Percentiles rank a stretch among this genome's conserved stretches.
Evolutionary conservation across 2,797 vertebrate species (phyloP).

Genomic region (Enteromius afrohamiltoni): DNA sequence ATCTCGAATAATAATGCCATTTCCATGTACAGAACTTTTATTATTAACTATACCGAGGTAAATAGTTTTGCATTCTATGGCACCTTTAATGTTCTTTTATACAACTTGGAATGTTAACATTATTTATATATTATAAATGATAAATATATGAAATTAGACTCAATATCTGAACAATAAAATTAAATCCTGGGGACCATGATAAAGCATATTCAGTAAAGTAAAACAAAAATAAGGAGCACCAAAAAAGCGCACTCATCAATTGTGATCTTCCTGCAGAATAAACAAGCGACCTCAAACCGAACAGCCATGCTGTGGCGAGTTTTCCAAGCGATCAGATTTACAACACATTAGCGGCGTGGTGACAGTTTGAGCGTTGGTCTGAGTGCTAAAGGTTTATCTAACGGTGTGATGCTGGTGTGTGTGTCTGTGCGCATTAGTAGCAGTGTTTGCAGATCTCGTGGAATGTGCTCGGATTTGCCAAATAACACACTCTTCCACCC

Average conservation of each 20-base stretch:
- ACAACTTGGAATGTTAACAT: too few relatives aligned
- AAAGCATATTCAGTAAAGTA: background rate
- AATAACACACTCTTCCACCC: slow-evolving; percentile 52
- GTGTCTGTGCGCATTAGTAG: slow-evolving; percentile 23
- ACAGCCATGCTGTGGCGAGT: background rate
- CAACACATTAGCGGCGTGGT: slow-evolving; percentile 23
- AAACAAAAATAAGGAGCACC: background rate
- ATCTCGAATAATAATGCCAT: too few relatives aligned
- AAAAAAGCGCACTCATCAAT: background rate
- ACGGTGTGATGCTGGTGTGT: slow-evolving; percentile 22
- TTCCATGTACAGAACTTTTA: too few relatives aligned
- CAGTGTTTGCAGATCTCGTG: slow-evolving; percentile 47
- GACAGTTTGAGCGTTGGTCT: slow-evolving; percentile 28
- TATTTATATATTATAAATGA: too few relatives aligned
- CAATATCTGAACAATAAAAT: background rate
- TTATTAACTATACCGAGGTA: too few relatives aligned
- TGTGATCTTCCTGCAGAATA: background rate
- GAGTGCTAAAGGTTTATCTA: slow-evolving; percentile 25
- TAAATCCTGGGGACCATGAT: background rate
- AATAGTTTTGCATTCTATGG: too few relatives aligned
- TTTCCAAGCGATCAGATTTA: slow-evolving; percentile 17
- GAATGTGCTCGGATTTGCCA: slow-evolving; percentile 53
- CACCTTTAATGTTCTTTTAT: too few relatives aligned
- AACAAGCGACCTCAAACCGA: background rate
- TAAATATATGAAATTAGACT: background rate